Evolutionary conservation across 2,888 invertebrate species (phyloP), one percentile per base, ranked within the genome.

Genomic region (Drosophila gaucha): DNA sequence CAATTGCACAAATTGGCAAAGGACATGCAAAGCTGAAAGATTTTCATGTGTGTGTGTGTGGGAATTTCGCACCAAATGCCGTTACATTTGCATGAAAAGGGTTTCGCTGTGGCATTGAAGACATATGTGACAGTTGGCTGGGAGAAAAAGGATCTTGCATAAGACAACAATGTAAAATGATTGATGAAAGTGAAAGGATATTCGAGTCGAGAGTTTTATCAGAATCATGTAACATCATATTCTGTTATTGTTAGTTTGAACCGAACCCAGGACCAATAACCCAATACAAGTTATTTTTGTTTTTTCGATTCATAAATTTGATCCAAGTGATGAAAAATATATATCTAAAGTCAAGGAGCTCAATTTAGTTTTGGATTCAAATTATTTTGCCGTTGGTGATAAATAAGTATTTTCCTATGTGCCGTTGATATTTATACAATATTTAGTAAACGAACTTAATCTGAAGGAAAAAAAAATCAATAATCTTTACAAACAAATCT

Each of bases 41-140:
- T 44, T 2, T 16, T 28, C 12, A 47, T 57, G 56, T 39, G 28
- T 6, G 36, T 20, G 22, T 67, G 56, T 33, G 51, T 80, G 77
- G 70, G 80, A 80, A 80, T 74, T 74, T 66, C 2, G 6, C 12
- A 9, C 18, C 26, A 62, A 67, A 79, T 80, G 12, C 74, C 78
- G 62, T 74, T 80, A 70, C 68, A 68, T 68, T 69, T 57, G 57
- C 62, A 66, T 62, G 44, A 49, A 3, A 10, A 36, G 49, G 51
- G 31, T 33, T 12, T 43, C 10, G 14, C 6, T 4, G 28, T 31
- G 24, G 14, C 10, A 28, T 12, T 8, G 43, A 28, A 28, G 20
- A 36, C 12, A 24, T 12, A 31, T 36, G 6, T 26, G 52, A 44
- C 4, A 43, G 22, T 9, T 35, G 12, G 0, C 16, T 41, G 14